Evolutionary conservation across 2,888 invertebrate species (phyloP).

Genomic region (Arge pagana): DNA sequence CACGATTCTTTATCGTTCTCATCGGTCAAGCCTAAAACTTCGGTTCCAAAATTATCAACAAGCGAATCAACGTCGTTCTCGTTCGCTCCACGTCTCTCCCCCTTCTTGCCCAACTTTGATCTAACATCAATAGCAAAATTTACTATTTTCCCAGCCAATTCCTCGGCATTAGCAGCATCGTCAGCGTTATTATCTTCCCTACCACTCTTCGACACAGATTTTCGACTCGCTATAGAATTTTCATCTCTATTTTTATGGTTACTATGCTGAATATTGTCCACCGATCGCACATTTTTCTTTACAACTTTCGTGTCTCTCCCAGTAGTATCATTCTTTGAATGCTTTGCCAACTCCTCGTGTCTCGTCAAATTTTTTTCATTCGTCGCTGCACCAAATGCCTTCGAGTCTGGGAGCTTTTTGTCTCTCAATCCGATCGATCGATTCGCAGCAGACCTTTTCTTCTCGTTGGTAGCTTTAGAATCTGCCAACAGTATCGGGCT

Average conservation of each 20-base stretch:
- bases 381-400: no score
- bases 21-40: conserved; percentile 32
- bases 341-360: no score
- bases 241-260: no score
- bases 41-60: conserved; percentile 30
- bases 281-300: no score
- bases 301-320: no score
- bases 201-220: background rate
- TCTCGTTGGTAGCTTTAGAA: background rate
- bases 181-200: background rate
- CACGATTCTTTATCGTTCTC: conserved; percentile 34
- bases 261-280: background rate
- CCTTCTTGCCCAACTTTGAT: conserved; percentile 2
- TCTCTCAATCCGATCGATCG: no score
- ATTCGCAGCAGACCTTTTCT: no score
- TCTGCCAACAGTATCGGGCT: background rate
- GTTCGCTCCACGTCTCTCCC: conserved; percentile 12
- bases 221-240: no score
- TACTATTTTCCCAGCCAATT: conserved; percentile 32
- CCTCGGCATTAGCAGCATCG: conserved; percentile 21
- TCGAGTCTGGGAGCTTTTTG: no score
- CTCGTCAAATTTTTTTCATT: background rate
- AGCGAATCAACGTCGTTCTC: conserved; percentile 10
- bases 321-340: background rate
- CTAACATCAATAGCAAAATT: conserved; percentile 29